Base-by-base conservation (phyloP, 2,888 invertebrate genomes). In the Aphodius sticticus region DNA sequence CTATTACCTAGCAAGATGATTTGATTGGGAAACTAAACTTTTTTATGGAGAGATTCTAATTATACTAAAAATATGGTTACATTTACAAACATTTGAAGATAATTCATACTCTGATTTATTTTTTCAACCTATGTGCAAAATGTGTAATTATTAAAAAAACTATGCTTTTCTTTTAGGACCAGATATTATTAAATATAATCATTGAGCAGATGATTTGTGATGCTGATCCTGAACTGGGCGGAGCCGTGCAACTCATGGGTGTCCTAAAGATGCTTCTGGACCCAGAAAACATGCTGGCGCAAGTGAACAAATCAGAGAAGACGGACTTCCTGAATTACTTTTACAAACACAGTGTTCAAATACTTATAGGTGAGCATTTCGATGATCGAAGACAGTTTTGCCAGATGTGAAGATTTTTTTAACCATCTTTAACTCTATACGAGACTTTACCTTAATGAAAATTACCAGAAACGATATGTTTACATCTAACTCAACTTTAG, bases 171-270 rank as follows among this genome's bases (percentile, higher is more conserved):
- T 91, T 91, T 78, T 90, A 98, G 96, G 98, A 99, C 88, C 96
- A 98, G 88, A 95, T 99, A 92, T 91, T 97, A 85, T 91, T 99
- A 84, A 99, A 99, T 89, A 96, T 99, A 88, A 96, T 99, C 86
- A 98, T 99, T 90, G 97, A 98, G 90, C 99, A 99, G 92, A 97
- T 99, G 95, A 94, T 99, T 82, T 95, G 96, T 86, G 99, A 99
- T 90, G 93, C 94, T 81, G 99, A 99, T 90, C 97, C 98, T 80
- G 99, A 99, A 91, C 90, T 99, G 84, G 99, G 99, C 81, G 97
- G 98, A 85, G 99, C 99, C 80, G 97, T 99, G 84, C 99, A 99
- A 91, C 92, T 99, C 82, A 97, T 97, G 93, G 97, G 98, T 79
- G 97, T 99, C 78, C 91, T 99, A 69, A 94, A 97, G 87, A 93